phyloP scores from a whole-genome alignment of 2,888 invertebrate species.

The Onchidella celtica region DNA sequence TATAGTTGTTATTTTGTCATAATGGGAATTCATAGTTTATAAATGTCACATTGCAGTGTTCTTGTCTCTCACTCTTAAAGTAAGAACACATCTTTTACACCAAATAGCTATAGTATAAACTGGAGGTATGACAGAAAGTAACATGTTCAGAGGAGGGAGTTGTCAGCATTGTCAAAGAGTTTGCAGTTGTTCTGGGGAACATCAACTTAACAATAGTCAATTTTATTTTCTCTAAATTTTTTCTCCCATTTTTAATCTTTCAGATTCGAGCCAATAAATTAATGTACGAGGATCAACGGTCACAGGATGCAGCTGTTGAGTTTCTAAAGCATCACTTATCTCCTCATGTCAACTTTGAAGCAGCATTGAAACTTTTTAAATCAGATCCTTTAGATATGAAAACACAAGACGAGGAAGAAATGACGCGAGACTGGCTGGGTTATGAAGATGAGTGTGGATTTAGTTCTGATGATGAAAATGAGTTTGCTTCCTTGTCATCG shows the following conservation, averaged over 20 bases:
- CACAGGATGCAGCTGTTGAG: not conserved
- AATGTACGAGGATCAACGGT: not conserved
- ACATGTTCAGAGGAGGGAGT: no score
- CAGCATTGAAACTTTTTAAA: not conserved
- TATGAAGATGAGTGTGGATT: not conserved
- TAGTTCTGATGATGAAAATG: not conserved
- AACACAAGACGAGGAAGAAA: not conserved
- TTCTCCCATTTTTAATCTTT: not conserved
- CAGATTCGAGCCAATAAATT: conserved; percentile 41
- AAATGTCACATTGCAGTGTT: no score
- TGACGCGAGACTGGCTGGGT: conserved; percentile 5
- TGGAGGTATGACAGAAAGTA: no score
- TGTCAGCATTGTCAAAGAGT: no score
- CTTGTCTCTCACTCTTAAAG: no score
- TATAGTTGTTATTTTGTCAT: no score
- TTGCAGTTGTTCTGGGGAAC: no score
- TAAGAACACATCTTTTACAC: no score
- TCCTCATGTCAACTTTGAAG: not conserved
- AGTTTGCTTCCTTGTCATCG: not conserved
- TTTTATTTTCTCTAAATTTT: not conserved
- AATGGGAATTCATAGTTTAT: no score
- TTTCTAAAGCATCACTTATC: not conserved
- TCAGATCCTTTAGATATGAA: not conserved
- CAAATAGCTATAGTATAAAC: no score
- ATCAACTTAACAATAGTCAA: not conserved